Base-by-base conservation (phyloP, 2,113 vertebrate genomes). In the Crotalus horridus region DNA sequence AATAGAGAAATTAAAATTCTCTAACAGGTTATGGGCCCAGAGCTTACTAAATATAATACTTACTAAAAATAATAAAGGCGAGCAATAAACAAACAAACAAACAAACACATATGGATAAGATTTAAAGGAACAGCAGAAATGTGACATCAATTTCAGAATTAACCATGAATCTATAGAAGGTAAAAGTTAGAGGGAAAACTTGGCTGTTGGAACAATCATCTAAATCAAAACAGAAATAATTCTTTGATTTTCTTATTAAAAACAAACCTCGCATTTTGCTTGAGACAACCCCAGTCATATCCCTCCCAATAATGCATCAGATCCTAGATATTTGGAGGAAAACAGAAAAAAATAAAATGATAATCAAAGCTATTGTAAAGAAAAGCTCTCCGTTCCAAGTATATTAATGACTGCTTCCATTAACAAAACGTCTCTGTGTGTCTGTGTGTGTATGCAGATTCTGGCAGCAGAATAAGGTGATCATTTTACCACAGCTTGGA, bases 401-500 rank as follows among this genome's bases (percentile, higher is more conserved):
- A 93, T 96, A 87, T 88, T 94, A 94, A 56, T 85, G 88, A 1
- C 24, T 61, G 91, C 6, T 90, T 94, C 86, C 92, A 94, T 94
- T 87, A 94, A 91, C 94, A 95, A 93, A 54, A 69, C 43, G 89
- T 92, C 39, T 33, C 11, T 21, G 94, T 74, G n/a, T 61, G 59
- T 6, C 29, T 69, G 1, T 69, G 17, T n/a, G 29, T 93, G n/a
- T 92, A 93, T 92, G 89, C 87, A 94, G 95, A 91, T 1, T 87
- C 58, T 15, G 43, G 4, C 43, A 26, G n/a, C 33, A 93, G 92
- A 58, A 95, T 95, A 90, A 95, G 94, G 87, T 94, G 39, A 54
- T 94, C 86, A 92, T 94, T 95, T 51, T 92, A 89, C 48, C 93
- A 91, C 81, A 94, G 90, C 92, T 93, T 95, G 10, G 74, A 87